Evolutionary conservation across 2,113 vertebrate genomes (phyloP), one percentile per base, ranked within the genome.

Genomic region (Progne subis): DNA sequence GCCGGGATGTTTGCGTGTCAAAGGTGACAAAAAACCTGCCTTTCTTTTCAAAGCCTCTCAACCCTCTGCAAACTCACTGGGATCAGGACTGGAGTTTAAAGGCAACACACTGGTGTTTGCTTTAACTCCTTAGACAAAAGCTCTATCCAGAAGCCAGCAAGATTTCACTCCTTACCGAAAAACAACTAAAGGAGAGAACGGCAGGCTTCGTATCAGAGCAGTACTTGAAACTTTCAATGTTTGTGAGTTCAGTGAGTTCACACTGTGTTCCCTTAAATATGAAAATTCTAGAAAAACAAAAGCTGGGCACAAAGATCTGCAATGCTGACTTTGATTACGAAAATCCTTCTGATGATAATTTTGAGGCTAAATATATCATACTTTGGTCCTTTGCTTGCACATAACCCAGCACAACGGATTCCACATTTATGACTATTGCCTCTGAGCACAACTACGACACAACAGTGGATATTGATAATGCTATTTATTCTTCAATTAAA

Each of bases 121-220:
- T 97, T 97, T 96, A 95, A 97, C 93, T 94, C 76, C 72, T 97
- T 82, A 92, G 74, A 87, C 89, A 97, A 95, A 95, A 82, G 82
- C 56, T 41, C 2, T 0, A 67, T 94, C 82, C 94, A 82, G 91
- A 94, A 94, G 82, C 61, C 55, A 90, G 91, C 74, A 90, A 71
- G 65, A 81, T 82, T 50, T 86, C 94, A 68, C 69, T 60, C 71
- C 91, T 71, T 72, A 44, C 83, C 44, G 50, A 71, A 37, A 96
- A 95, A n/a, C 43, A 61, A 53, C 75, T 84, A 14, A 63, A 47
- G 74, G 76, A 82, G 59, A 70, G 72, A 87, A 72, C 56, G 96
- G 91, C 20, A 71, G 68, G 61, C 71, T 76, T 65, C 3, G 0
- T 95, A 52, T 82, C 65, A 90, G 69, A 96, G 18, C 61, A 93